Base-by-base conservation (phyloP, 2,888 invertebrate genomes). In the Xylocampa areola region DNA sequence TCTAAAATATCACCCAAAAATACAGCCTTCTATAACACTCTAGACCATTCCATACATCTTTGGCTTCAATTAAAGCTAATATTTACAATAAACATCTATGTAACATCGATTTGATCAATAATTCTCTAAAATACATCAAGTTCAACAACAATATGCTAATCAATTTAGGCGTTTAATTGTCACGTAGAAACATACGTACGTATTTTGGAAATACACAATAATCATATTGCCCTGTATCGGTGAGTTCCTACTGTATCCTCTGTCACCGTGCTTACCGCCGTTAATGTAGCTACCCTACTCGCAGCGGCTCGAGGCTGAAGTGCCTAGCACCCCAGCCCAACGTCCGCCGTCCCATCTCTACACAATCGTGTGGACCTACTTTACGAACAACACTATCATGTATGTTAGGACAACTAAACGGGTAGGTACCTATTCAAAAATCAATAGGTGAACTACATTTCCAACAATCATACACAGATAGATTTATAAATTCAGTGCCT, bases 101-200 rank as follows among this genome's bases (percentile, higher is more conserved):
- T 92, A 94, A 94, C 94, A 93, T 93, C 94, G 88, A 94, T 92
- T 91, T 89, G 85, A 91, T 92, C 89, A 93, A 92, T 92, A 93
- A 90, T 90, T 86, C 74, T 93, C 93, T 93, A 93, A 93, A 94
- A 93, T 93, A 94, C 93, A 93, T 88, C 91, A 88, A 93, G 83
- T 90, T 85, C 88, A 93, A 93, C 92, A 94, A 93, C 91, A 91
- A 90, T 89, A 84, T 84, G 74, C 87, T 88, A 89, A 79, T 86
- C 79, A 85, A 81, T 67, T 92, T 92, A 92, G 92, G 90, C 91
- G 81, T 82, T 82, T 85, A 86, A 86, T 87, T 86, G 82, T 88
- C 80, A 81, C 79, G 77, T 86, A 86, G 81, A 86, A 85, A 86
- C 80, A 82, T 86, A 88, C 84, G 80, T 85, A 87, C 83, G 81